Conservation (phyloP, 2,888 invertebrate species). For the Drosophila fungiperda region DNA sequence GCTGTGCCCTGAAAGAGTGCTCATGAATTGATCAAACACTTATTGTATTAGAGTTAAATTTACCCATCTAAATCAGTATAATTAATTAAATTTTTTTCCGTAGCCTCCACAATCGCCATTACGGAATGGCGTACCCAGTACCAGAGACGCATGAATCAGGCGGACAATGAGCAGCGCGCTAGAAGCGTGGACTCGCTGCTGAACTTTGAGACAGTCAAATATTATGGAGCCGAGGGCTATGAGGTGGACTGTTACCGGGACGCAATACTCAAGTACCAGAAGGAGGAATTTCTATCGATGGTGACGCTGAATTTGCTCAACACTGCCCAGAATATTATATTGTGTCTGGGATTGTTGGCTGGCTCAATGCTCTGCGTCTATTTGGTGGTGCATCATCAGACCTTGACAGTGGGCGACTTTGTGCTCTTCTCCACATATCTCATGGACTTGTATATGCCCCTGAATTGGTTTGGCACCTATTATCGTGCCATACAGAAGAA, state of each 20-base stretch:
- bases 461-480: conserved; percentile 99
- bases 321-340: conserved; percentile 95
- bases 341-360: conserved; percentile 93
- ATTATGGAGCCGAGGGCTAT: conserved; percentile 97
- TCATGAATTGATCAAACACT: neutral
- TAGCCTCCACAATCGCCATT: conserved; percentile 91
- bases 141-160: conserved; percentile 96
- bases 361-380: conserved; percentile 96
- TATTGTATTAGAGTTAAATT: neutral
- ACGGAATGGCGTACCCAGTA: conserved; percentile 99
- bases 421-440: conserved; percentile 98
- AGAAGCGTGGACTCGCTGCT: conserved; percentile 97
- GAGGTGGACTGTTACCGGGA: conserved; percentile 94
- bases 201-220: conserved; percentile 99
- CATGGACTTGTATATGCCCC: conserved; percentile 96
- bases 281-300: conserved; percentile 95
- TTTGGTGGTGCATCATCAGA: conserved; percentile 90
- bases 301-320: conserved; percentile 96
- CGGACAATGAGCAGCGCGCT: conserved; percentile 96
- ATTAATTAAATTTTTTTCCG: neutral
- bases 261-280: conserved; percentile 94
- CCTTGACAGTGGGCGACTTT: conserved; percentile 96
- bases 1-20: neutral
- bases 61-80: neutral
- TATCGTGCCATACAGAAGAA: conserved; percentile 99